Base-by-base conservation (phyloP, 2,113 vertebrate species). In the Phoenicopterus ruber region DNA sequence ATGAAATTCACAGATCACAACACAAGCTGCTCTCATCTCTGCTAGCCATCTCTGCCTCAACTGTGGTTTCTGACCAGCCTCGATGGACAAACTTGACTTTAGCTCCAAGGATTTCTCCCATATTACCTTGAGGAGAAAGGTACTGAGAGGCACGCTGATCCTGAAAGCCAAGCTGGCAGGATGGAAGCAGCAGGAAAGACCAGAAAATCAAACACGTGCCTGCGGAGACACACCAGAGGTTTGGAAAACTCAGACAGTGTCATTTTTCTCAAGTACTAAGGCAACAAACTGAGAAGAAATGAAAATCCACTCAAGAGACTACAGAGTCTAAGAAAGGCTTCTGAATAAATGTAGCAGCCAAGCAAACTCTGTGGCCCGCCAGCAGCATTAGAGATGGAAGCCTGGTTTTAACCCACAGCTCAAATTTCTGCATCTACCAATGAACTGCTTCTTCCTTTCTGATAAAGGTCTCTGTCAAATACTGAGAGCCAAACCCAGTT, bases 221-320 rank as follows among this genome's bases (percentile, higher is more conserved):
- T 78, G 29, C 9, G 2, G 40, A 94, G 57, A 92, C n/a, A 79
- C 52, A 91, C 17, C 10, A 74, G 69, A 93, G 63, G 57, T 84
- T 84, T 86, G 22, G 70, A 76, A 96, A 94, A 89, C 49, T 69
- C 61, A 81, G 61, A 55, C 24, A 73, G 28, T 58, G 49, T 72
- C 54, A 69, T 94, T 87, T 87, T 89, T 61, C 66, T 96, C 54
- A 89, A 89, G 73, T 87, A 92, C 21, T 89, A 67, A 76, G 69
- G 86, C 65, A 95, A 92, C 36, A 94, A 96, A 87, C 44, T 49
- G 57, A 72, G 73, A 85, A 94, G 77, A 95, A 89, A 92, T 70
- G 2, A 95, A 96, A 96, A 96, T 46, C 80, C 57, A 77, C 83
- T 57, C 70, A 76, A 86, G 72, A 91, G 77, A 94, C 72, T 65